Evolutionary conservation across 2,797 vertebrate genomes (phyloP).

Genomic region (Myotis findleyi): DNA sequence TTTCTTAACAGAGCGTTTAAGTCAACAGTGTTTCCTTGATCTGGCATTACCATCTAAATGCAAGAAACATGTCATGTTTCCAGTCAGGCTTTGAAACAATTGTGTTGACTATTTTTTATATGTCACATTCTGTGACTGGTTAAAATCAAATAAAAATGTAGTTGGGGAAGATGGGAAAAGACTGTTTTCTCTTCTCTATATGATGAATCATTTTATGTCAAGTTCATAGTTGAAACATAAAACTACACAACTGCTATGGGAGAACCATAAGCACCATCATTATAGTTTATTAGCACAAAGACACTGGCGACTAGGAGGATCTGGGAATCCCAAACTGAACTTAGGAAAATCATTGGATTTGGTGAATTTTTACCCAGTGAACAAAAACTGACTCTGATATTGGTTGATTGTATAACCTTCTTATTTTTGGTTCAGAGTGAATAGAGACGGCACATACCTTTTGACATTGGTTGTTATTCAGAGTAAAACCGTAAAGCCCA

Average conservation of each 20-base stretch:
- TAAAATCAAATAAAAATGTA: background rate
- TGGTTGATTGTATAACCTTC: background rate
- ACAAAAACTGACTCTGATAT: conserved; percentile 2
- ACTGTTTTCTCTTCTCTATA: background rate
- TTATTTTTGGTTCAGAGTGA: background rate
- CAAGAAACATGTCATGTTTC: background rate
- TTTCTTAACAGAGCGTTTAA: background rate
- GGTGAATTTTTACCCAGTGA: background rate
- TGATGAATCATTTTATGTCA: background rate
- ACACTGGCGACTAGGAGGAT: background rate
- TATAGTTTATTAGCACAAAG: background rate
- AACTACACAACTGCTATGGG: background rate
- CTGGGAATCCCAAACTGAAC: background rate
- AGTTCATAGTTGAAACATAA: background rate
- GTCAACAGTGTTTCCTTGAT: background rate
- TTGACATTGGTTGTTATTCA: conserved; percentile 36
- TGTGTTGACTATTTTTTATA: background rate
- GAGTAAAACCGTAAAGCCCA: conserved; percentile 46
- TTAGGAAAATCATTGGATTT: background rate
- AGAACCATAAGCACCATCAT: background rate
- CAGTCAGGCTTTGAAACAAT: background rate
- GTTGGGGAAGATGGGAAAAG: background rate
- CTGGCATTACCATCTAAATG: background rate
- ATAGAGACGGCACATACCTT: background rate
- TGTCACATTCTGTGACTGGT: background rate